Percentiles rank a stretch among this genome's conserved stretches.
Evolutionary conservation across 1,140 invertebrate species (phyloP).

Genomic region (Diplogasteroides magnus): DNA sequence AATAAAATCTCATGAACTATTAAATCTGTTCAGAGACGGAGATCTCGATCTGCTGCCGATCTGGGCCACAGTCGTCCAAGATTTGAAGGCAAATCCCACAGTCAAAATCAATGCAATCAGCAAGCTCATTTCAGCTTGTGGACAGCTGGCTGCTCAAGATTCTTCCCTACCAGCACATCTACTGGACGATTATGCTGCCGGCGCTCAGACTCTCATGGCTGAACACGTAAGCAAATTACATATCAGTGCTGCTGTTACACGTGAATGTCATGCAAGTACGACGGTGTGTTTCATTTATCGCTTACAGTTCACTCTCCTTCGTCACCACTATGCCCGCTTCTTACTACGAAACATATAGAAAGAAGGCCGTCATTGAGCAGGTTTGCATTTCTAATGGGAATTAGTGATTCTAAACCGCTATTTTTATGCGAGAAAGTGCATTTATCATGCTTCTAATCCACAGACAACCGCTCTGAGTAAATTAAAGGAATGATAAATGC

Average conservation of each 20-base stretch:
- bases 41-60: conserved; percentile 53
- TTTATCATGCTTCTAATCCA: no score
- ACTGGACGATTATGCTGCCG: conserved; percentile 48
- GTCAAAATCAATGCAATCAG: conserved; percentile 4
- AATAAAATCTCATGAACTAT: conserved; percentile 10
- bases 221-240: background rate
- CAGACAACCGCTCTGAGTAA: no score
- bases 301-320: conserved; percentile 45
- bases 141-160: conserved; percentile 39
- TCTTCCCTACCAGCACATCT: conserved; percentile 52
- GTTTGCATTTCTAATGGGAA: no score
- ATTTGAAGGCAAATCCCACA: conserved; percentile 40
- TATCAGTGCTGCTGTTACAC: background rate
- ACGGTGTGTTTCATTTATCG: background rate
- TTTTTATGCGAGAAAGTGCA: no score
- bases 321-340: conserved; percentile 41
- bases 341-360: conserved; percentile 40
- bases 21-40: conserved; percentile 35
- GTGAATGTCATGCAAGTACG: no score
- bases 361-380: conserved; percentile 23
- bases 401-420: no score
- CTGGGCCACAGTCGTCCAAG: conserved; percentile 49
- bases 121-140: conserved; percentile 25
- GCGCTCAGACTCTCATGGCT: conserved; percentile 53
- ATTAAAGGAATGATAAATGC: no score